Conservation (phyloP, 2,113 vertebrate genomes). For the Eupsittula cactorum region DNA sequence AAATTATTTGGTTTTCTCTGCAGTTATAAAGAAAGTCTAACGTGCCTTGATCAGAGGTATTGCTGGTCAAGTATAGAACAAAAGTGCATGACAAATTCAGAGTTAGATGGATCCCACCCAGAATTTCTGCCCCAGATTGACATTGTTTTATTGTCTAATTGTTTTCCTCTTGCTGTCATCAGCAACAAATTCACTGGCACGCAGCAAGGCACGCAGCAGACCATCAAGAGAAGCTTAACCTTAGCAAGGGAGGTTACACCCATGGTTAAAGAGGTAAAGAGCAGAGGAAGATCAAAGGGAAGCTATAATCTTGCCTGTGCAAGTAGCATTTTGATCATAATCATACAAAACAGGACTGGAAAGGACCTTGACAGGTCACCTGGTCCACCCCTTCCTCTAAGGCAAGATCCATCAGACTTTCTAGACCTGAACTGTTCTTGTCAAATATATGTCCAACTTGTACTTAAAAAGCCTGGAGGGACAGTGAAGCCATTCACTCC, state of each 20-base stretch:
- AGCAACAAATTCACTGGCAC: neutral
- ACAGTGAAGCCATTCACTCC: neutral
- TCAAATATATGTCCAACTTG: neutral
- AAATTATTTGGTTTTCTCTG: neutral
- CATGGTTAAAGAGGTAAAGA: neutral
- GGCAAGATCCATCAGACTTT: conserved; percentile 5
- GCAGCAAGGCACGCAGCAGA: neutral
- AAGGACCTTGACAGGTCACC: neutral
- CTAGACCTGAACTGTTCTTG: neutral
- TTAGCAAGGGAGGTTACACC: neutral
- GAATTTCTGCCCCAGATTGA: neutral
- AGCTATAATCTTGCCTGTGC: neutral
- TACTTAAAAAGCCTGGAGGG: neutral
- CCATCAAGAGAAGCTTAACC: neutral
- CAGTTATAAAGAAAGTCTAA: neutral
- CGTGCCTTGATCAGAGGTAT: neutral
- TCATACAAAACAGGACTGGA: neutral
- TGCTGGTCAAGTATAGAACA: neutral
- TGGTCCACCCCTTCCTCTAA: neutral
- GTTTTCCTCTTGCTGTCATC: neutral
- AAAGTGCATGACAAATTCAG: neutral
- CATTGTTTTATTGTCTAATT: neutral
- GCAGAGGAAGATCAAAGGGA: neutral
- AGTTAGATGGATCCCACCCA: neutral
- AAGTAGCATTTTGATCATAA: neutral